A percentile compares a stretch with the other conserved stretches of the same genome.
Conservation (phyloP, 2,888 invertebrate species). For the Julus scandinavius region DNA sequence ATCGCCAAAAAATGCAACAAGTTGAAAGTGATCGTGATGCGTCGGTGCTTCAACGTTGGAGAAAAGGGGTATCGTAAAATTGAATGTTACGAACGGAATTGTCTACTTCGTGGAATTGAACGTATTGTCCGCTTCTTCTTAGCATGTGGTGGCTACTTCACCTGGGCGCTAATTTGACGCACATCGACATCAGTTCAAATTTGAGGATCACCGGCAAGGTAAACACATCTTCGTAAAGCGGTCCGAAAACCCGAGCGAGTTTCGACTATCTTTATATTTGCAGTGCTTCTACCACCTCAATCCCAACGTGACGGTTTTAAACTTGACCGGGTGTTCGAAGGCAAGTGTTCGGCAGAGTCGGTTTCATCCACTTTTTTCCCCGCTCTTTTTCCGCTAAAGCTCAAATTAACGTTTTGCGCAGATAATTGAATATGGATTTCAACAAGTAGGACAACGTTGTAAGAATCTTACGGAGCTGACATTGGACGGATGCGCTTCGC, state of each 20-base stretch:
- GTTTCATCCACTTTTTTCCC: background rate
- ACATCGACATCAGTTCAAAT: conserved; percentile 7
- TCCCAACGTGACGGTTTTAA: background rate
- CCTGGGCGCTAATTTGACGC: background rate
- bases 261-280: background rate
- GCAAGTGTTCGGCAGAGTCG: background rate
- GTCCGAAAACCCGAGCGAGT: too few species aligned
- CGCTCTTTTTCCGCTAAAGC: too few species aligned
- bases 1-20: conserved; percentile 9
- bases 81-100: background rate
- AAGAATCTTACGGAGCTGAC: background rate
- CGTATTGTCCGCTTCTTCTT: background rate
- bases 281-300: conserved; percentile 39
- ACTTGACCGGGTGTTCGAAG: background rate
- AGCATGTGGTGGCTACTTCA: conserved; percentile 51
- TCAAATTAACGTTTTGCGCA: background rate
- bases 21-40: background rate
- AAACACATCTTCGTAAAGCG: too few species aligned
- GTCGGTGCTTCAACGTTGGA: conserved; percentile 21
- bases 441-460: background rate
- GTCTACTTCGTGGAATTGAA: background rate
- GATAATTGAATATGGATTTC: conserved; percentile 40
- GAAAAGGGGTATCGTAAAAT: conserved; percentile 15
- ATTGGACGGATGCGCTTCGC: background rate
- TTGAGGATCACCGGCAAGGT: conserved; percentile 46